A percentile compares a stretch with the other conserved stretches of the same genome.
Conservation (phyloP, 2,888 invertebrate genomes). For the Deilephila porcellus region DNA sequence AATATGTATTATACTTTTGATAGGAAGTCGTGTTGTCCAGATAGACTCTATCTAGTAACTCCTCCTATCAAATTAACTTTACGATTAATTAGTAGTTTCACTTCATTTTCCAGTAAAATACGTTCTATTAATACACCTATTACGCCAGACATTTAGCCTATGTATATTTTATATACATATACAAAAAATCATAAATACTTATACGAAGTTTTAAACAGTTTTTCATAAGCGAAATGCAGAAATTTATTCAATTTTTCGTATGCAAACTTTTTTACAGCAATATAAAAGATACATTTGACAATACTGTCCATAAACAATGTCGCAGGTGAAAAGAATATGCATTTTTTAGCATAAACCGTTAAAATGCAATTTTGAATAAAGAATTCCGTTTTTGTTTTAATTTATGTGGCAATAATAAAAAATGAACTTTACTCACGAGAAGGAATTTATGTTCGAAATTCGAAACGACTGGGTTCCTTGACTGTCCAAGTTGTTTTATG, state of each 20-base stretch:
- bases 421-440: background rate
- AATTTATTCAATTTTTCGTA: background rate
- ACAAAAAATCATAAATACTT: no score
- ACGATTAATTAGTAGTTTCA: no score
- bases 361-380: conserved; percentile 9
- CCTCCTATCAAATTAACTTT: no score
- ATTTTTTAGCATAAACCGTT: background rate
- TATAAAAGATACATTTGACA: conserved; percentile 10
- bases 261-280: background rate
- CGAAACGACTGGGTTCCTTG: background rate
- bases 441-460: background rate
- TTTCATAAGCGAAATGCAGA: background rate
- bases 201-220: background rate
- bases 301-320: conserved; percentile 4
- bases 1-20: no score
- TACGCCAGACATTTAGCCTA: no score
- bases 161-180: no score
- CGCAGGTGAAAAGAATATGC: background rate
- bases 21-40: no score
- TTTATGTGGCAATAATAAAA: conserved; percentile 11
- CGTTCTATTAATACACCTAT: no score
- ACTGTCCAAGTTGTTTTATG: background rate
- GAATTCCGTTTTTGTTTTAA: conserved; percentile 1
- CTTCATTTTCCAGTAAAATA: no score
- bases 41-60: no score